These are phyloP conservation scores for Bombus huntii DNA, from an alignment of 1,140 invertebrate species.

Conservation along the genomic window DNA sequence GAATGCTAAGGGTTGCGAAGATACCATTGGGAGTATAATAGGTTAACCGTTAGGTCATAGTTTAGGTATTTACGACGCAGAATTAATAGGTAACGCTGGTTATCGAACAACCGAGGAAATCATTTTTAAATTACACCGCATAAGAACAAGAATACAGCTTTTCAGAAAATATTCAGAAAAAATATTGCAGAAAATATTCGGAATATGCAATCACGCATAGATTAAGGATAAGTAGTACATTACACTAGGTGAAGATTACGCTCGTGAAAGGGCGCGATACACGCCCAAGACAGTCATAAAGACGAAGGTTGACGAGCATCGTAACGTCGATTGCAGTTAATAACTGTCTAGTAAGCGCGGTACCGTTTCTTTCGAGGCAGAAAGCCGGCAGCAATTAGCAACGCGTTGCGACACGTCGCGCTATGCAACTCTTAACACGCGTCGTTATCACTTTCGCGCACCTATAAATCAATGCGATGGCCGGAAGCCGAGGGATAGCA, in stretches of 20 bases:
- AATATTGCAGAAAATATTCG: neutral
- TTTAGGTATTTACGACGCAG: neutral
- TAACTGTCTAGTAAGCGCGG: conserved; percentile 61
- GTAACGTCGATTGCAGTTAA: conserved; percentile 62
- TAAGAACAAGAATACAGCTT: neutral
- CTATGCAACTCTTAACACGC: neutral
- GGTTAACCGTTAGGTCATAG: neutral
- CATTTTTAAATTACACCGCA: neutral
- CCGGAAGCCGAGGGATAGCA: neutral
- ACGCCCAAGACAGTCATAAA: conserved; percentile 51
- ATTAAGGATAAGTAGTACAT: neutral
- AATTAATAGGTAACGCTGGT: neutral
- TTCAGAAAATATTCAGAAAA: neutral
- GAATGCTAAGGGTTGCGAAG: neutral
- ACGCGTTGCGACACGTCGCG: conserved; percentile 42
- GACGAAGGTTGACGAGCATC: conserved; percentile 46
- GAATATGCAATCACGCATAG: neutral
- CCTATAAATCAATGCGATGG: conserved; percentile 2
- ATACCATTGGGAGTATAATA: neutral
- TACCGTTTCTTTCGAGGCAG: conserved; percentile 50
- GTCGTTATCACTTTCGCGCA: conserved; percentile 38
- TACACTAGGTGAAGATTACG: conserved; percentile 20
- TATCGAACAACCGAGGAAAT: neutral
- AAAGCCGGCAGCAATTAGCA: conserved; percentile 46
- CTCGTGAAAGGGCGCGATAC: conserved; percentile 46